These are phyloP conservation scores for Sebastes umbrosus DNA, from an alignment of 2,797 vertebrate genomes.

Conservation along the genomic window DNA sequence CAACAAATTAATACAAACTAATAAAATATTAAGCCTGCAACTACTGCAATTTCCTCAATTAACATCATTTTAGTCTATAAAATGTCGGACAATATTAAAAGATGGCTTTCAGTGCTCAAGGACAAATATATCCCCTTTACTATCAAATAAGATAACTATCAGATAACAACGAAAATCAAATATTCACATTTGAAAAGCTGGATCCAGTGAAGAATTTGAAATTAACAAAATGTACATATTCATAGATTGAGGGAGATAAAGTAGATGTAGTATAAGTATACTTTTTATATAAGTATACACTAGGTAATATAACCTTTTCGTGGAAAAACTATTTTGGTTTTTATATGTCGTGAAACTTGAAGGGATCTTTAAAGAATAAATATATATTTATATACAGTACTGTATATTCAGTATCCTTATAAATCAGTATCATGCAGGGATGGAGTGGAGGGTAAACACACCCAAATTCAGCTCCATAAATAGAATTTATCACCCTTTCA, in stretches of 20 bases:
- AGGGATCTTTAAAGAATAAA: neutral
- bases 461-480: slow-evolving; percentile 21
- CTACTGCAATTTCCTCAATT: neutral
- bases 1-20: neutral
- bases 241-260: neutral
- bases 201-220: neutral
- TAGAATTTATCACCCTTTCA: slow-evolving; percentile 29
- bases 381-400: neutral
- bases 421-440: neutral
- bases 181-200: neutral
- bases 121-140: neutral
- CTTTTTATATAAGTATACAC: neutral
- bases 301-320: neutral
- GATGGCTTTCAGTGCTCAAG: neutral
- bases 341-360: neutral
- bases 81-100: neutral
- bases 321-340: neutral
- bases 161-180: neutral
- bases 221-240: neutral
- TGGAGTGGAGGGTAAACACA: slow-evolving; percentile 15
- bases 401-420: neutral
- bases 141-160: neutral
- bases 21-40: neutral
- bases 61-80: neutral
- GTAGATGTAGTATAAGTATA: neutral